A percentile compares a stretch with the other conserved stretches of the same genome.
Conservation (phyloP, 2,888 invertebrate species). For the Dendrolimus pini region DNA sequence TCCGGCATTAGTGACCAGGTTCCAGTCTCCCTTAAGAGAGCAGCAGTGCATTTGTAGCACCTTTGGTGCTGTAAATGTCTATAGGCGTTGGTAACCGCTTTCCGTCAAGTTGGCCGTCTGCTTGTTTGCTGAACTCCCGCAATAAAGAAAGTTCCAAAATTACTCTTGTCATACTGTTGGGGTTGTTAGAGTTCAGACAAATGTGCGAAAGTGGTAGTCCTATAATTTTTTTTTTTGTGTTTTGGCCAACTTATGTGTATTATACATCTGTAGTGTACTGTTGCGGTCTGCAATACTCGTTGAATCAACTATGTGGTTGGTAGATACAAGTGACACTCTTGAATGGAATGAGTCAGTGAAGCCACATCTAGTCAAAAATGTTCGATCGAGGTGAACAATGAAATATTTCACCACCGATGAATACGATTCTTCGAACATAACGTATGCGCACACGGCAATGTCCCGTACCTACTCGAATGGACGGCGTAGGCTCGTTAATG, state of each 20-base stretch:
- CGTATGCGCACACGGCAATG: not conserved
- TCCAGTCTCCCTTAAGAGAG: too few species aligned
- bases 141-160: too few species aligned
- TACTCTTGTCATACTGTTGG: too few species aligned
- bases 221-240: too few species aligned
- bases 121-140: too few species aligned
- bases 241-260: not conserved
- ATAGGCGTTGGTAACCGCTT: too few species aligned
- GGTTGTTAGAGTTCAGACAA: not conserved
- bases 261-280: not conserved
- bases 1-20: too few species aligned
- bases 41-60: too few species aligned
- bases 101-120: too few species aligned
- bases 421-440: conserved; percentile 8
- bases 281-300: not conserved
- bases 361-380: conserved; percentile 1
- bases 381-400: conserved; percentile 6
- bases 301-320: too few species aligned
- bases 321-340: too few species aligned
- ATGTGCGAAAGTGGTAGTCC: not conserved
- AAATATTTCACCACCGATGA: conserved; percentile 5
- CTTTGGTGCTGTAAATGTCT: too few species aligned
- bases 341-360: not conserved
- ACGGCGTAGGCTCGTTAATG: not conserved
- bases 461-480: not conserved